Base-by-base conservation (phyloP, 1,140 invertebrate species). In the Zophobas atratus region DNA sequence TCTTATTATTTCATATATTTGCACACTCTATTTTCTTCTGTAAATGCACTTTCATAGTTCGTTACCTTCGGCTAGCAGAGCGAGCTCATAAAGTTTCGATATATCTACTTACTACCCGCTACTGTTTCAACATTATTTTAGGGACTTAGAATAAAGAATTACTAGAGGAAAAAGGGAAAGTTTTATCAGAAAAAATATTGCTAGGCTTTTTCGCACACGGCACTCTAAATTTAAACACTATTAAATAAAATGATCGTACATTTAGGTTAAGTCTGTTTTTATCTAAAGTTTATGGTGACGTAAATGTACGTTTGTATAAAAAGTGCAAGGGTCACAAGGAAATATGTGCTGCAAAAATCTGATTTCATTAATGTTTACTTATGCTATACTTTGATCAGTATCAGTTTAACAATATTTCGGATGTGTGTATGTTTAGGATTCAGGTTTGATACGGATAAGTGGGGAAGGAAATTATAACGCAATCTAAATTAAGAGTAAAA, bases 1-100 rank as follows among this genome's bases (percentile, higher is more conserved):
- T 43, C 60, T 67, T 38, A 67, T 67, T 67, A 67, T 67, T 67
- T 20, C 60, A 67, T 67, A 67, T 67, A 67, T 67, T 43, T 67
- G 38, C n/a, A 43, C 60, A 43, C 20, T 20, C 20, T 43, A 67
- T 39, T 43, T n/a, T 67, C 36, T 20, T 20, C 38, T 41, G 38
- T 43, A 43, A 67, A 67, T 67, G 60, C 60, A 67, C 60, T 67
- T 32, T 43, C 39, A 3, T 67, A 38, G 38, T 43, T 67, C 33
- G 39, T 67, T 43, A 36, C 38, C n/a, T 43, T 67, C 35, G 35
- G 55, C 8, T 33, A 56, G 36, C 1, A 53, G 49, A 60, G 60
- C 39, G 20, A 32, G 33, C 20, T 67, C 38, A 41, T 67, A 43
- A 67, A 67, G 33, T 34, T 67, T 67, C 60, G 8, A 60, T 35